A percentile compares a stretch with the other conserved stretches of the same genome.
Evolutionary conservation across 2,113 vertebrate genomes (phyloP).

Genomic region (Pavo muticus): DNA sequence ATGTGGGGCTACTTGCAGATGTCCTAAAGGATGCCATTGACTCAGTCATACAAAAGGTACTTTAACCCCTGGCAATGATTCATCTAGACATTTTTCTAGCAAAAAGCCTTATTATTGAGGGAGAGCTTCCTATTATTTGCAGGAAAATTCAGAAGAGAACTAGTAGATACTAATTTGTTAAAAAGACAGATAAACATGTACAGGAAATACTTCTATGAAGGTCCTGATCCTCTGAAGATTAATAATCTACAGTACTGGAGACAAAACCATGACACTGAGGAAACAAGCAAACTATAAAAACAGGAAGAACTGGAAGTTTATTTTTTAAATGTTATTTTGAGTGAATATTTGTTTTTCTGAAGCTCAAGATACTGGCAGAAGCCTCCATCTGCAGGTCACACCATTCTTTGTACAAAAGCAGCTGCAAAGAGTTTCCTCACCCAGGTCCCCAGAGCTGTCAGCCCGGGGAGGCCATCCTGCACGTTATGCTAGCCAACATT

Average conservation of each 20-base stretch:
- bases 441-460: conserved; percentile 56
- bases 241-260: conserved; percentile 74
- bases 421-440: conserved; percentile 64
- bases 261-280: conserved; percentile 78
- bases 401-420: conserved; percentile 57
- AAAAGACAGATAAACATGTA: conserved; percentile 78
- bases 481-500: background rate
- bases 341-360: conserved; percentile 81
- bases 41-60: conserved; percentile 34
- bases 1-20: conserved; percentile 48
- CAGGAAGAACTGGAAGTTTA: conserved; percentile 82
- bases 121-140: conserved; percentile 63
- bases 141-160: conserved; percentile 71
- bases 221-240: conserved; percentile 82
- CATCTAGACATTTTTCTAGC: background rate
- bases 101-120: conserved; percentile 30
- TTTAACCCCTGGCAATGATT: conserved; percentile 42
- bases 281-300: conserved; percentile 81
- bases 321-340: conserved; percentile 79
- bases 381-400: conserved; percentile 74
- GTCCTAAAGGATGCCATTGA: conserved; percentile 40
- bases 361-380: conserved; percentile 71
- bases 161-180: conserved; percentile 52
- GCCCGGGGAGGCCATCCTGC: conserved; percentile 29
- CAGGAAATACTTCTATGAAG: conserved; percentile 83